Conservation (phyloP, 2,113 vertebrate species). For the Pan paniscus region DNA sequence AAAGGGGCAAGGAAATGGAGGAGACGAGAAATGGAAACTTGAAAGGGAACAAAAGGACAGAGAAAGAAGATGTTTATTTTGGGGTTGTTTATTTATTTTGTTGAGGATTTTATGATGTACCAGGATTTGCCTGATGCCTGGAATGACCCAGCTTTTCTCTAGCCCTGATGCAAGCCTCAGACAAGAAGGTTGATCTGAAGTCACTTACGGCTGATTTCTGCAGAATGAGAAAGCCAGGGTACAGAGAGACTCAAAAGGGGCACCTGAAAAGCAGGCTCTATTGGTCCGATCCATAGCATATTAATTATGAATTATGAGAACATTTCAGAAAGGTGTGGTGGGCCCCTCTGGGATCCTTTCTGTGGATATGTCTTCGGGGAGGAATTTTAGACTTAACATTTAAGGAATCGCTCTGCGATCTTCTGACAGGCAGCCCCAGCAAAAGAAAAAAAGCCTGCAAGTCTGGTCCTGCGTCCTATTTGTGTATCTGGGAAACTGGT, state of each 20-base stretch:
- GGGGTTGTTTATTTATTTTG: background rate
- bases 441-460: background rate
- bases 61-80: background rate
- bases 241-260: background rate
- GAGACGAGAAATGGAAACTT: background rate
- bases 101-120: background rate
- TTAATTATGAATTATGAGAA: background rate
- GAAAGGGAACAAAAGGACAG: background rate
- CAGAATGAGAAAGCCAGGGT: background rate
- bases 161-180: background rate
- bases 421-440: background rate
- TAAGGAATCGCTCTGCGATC: rapidly evolving
- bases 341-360: background rate
- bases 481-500: background rate
- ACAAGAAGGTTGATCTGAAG: background rate
- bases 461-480: rapidly evolving
- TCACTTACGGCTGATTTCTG: background rate
- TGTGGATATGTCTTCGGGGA: background rate
- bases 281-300: rapidly evolving
- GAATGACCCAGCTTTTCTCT: background rate
- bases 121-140: background rate
- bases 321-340: background rate
- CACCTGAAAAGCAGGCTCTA: background rate
- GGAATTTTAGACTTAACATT: rapidly evolving
- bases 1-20: background rate